Base-by-base conservation (phyloP, 2,797 vertebrate species). In the Neopelma chrysocephalum region DNA sequence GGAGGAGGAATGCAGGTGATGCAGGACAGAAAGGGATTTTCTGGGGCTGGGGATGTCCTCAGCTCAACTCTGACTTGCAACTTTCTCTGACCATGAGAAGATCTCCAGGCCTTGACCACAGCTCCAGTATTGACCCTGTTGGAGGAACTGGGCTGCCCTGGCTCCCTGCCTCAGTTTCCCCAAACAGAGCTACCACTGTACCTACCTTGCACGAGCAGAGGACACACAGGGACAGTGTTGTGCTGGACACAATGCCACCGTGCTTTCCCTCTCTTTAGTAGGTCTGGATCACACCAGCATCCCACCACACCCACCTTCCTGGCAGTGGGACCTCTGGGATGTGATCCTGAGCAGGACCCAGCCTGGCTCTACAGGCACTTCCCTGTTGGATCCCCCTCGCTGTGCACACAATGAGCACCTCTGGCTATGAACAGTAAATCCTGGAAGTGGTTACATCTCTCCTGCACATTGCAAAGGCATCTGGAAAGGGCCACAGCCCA, bases 271-370 rank as follows among this genome's bases (percentile, higher is more conserved):
- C 48, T 0, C 0, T 7, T 13, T 0, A 0, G 6, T 11, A 17
- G 13, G 31, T 7, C 34, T 26, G 53, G 62, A 31, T 32, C 57
- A 42, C 62, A 51, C 18, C 77, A 71, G 15, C 12, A 43, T 31
- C 70, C 54, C 91, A 64, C 26, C 62, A 73, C 51, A 15, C 23
- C 51, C 12, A 0, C 36, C 42, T 50, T 69, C 71, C 61, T 53
- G 0, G 0, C 60, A 8, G 27, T 50, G 76, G 53, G 45, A 53
- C 8, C 1, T 4, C 31, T 36, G 1, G 1, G 45, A 25, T 17
- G 16, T 2, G 20, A 48, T 9, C 22, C 65, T 4, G 21, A 60
- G 25, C 42, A 31, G 68, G 61, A 42, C n/a, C 45, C 79, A 65
- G 60, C 50, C 54, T 1, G 3, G 34, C 50, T 47, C 72, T 47